phyloP scores from a whole-genome alignment of 2,888 invertebrate species.

The Chironomus riparius region DNA sequence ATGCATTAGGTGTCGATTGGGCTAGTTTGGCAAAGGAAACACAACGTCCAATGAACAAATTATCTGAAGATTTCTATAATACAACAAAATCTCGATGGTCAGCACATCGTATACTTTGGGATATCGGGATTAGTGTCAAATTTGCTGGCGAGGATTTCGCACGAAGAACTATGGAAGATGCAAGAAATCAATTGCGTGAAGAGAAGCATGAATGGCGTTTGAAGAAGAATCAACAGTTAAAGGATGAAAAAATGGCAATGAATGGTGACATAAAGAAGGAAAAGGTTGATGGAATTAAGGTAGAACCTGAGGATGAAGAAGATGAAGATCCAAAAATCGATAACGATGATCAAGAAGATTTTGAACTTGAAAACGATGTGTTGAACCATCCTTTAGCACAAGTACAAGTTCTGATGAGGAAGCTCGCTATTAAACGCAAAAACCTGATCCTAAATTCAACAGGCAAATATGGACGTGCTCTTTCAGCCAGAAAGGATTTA shows the following conservation, averaged over 20 bases:
- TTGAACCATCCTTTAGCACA: slow-evolving; percentile 43
- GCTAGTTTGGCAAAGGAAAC: slow-evolving; percentile 78
- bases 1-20: slow-evolving; percentile 95
- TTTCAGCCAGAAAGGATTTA: slow-evolving; percentile 71
- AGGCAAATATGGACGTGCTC: slow-evolving; percentile 64
- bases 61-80: slow-evolving; percentile 35
- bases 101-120: slow-evolving; percentile 66
- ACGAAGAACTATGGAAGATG: slow-evolving; percentile 40
- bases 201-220: slow-evolving; percentile 29
- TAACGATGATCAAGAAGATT: slow-evolving; percentile 21
- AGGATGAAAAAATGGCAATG: slow-evolving; percentile 10
- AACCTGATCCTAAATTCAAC: slow-evolving; percentile 60
- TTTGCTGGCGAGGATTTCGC: slow-evolving; percentile 63
- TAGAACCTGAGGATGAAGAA: slow-evolving; percentile 32
- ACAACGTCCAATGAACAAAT: slow-evolving; percentile 43
- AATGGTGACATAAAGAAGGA: slow-evolving; percentile 32
- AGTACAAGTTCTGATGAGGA: slow-evolving; percentile 53
- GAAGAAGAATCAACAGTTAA: slow-evolving; percentile 30
- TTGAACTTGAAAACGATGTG: slow-evolving; percentile 31
- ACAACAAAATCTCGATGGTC: slow-evolving; percentile 68
- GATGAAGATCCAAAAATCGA: slow-evolving; percentile 26
- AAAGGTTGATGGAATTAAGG: slow-evolving; percentile 31
- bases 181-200: slow-evolving; percentile 34
- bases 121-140: slow-evolving; percentile 69
- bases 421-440: slow-evolving; percentile 51